These are phyloP conservation scores for Callosobruchus maculatus DNA, from an alignment of 2,888 invertebrate genomes.

Conservation along the genomic window DNA sequence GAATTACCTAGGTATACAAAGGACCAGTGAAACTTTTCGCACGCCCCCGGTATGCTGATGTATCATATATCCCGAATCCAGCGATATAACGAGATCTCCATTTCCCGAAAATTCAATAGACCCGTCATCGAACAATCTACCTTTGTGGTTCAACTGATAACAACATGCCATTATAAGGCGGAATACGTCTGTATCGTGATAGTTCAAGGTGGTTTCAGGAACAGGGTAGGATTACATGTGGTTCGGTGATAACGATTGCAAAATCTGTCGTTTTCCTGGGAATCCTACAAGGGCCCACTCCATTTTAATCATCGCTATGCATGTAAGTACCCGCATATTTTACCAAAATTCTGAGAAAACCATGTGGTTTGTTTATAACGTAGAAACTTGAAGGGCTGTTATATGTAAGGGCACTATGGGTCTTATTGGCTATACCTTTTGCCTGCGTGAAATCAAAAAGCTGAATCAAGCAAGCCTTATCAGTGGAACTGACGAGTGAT, in stretches of 20 bases:
- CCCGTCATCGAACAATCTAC: not conserved
- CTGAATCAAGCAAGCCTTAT: too few species aligned
- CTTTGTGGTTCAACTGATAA: not conserved
- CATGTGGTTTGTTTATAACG: too few species aligned
- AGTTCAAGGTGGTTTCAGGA: not conserved
- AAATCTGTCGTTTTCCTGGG: too few species aligned
- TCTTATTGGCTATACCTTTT: too few species aligned
- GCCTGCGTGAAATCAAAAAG: too few species aligned
- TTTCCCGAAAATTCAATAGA: not conserved
- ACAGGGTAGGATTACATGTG: not conserved
- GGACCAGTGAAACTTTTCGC: not conserved
- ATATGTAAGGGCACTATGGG: too few species aligned
- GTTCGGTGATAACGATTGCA: not conserved
- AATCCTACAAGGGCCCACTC: too few species aligned
- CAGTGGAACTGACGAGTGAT: too few species aligned
- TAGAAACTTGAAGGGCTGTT: too few species aligned
- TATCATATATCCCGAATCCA: not conserved
- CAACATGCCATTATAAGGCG: not conserved
- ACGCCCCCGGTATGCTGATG: not conserved
- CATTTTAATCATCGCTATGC: too few species aligned
- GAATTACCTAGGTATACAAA: not conserved
- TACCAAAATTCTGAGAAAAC: too few species aligned
- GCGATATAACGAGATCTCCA: not conserved
- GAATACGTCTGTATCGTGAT: not conserved
- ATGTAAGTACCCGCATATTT: too few species aligned